Percentiles rank a stretch among this genome's conserved stretches.
Conservation (phyloP, 2,888 invertebrate species). For the Pyrocoelia pectoralis region DNA sequence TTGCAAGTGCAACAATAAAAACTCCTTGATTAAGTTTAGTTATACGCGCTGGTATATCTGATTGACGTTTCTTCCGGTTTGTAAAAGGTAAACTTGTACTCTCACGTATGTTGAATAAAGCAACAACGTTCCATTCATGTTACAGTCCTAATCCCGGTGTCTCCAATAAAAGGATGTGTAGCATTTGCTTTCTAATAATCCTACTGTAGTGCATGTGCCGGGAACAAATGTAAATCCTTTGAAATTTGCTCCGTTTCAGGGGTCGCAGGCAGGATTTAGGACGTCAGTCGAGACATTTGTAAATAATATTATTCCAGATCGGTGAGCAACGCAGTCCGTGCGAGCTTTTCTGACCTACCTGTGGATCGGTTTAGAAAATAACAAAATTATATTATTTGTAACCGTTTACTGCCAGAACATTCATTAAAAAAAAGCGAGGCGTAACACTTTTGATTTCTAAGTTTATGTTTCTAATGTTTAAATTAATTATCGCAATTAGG, state of each 20-base stretch:
- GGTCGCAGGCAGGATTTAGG: constrained; percentile 14
- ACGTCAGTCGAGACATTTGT: constrained; percentile 22
- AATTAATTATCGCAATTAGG: no score
- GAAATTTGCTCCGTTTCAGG: neutral
- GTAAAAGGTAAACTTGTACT: neutral
- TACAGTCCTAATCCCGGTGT: constrained; percentile 29
- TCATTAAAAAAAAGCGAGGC: no score
- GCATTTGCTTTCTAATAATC: constrained; percentile 32
- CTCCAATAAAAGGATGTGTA: constrained; percentile 33
- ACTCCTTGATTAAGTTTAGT: neutral
- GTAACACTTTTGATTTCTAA: no score
- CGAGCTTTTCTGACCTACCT: constrained; percentile 24
- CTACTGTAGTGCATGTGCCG: constrained; percentile 30
- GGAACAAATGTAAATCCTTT: constrained; percentile 18
- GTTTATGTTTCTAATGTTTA: no score
- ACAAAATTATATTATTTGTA: no score
- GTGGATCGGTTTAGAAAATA: neutral
- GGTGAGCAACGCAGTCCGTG: constrained; percentile 35
- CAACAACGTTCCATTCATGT: constrained; percentile 25
- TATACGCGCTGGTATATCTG: neutral
- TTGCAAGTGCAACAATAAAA: constrained; percentile 8
- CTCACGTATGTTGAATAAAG: constrained; percentile 7
- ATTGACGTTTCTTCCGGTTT: neutral
- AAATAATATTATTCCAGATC: constrained; percentile 43
- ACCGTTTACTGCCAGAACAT: no score